These are phyloP conservation scores for Pseudopleuronectes americanus DNA, from an alignment of 2,797 vertebrate species.

Conservation along the genomic window DNA sequence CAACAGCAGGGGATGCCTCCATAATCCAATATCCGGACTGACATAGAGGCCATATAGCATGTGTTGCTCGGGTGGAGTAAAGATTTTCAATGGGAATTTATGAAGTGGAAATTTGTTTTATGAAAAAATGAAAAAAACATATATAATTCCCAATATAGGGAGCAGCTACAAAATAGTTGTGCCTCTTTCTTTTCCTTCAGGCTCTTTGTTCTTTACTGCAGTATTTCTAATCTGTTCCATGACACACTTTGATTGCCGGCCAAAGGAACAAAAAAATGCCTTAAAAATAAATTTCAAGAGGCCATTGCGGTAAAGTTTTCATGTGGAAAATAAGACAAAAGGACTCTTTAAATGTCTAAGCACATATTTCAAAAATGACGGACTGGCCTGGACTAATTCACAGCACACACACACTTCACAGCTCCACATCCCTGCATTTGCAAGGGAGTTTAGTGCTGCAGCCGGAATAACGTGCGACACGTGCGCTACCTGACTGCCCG, in stretches of 20 bases:
- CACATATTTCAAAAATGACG: conserved; percentile 18
- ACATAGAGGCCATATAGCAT: conserved; percentile 58
- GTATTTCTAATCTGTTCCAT: conserved; percentile 47
- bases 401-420: conserved; percentile 26
- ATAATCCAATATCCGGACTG: conserved; percentile 82
- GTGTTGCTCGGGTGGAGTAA: conserved; percentile 71
- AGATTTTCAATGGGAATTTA: conserved; percentile 65
- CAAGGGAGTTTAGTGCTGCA: conserved; percentile 4
- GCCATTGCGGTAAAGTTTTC: conserved; percentile 36
- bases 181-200: conserved; percentile 28
- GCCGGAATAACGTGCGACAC: conserved; percentile 35
- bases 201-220: conserved; percentile 50
- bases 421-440: conserved; percentile 34
- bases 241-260: conserved; percentile 43
- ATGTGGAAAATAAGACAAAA: conserved; percentile 47
- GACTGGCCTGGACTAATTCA: conserved; percentile 19
- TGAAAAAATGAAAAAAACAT: conserved; percentile 34
- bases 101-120: conserved; percentile 30
- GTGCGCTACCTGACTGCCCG: conserved; percentile 42
- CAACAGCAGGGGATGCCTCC: conserved; percentile 77
- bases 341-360: conserved; percentile 14
- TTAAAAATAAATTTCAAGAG: conserved; percentile 29
- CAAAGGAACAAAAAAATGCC: conserved; percentile 41
- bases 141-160: conserved; percentile 53
- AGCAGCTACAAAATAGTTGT: conserved; percentile 50